A percentile compares a stretch with the other conserved stretches of the same genome.
phyloP scores from a whole-genome alignment of 2,888 invertebrate genomes.

The Piscicola geometra region DNA sequence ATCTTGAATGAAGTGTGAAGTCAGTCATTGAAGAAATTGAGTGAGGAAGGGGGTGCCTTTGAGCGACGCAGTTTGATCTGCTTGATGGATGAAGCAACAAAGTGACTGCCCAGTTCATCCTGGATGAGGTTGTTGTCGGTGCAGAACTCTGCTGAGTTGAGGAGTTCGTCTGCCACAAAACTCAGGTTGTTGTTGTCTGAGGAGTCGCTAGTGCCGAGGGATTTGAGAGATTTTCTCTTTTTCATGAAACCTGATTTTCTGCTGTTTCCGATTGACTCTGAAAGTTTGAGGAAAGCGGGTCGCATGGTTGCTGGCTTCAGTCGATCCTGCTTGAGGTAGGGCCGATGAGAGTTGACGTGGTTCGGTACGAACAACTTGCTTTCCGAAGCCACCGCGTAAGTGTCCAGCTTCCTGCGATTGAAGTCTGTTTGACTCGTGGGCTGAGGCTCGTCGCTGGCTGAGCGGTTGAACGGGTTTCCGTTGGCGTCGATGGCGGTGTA shows the following conservation, averaged over 20 bases:
- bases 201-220: slow-evolving; percentile 23
- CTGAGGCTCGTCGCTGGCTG: slow-evolving; percentile 33
- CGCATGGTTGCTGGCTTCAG: slow-evolving; percentile 29
- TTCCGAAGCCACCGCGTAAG: slow-evolving; percentile 26
- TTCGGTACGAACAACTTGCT: slow-evolving; percentile 19
- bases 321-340: not conserved
- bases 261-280: not conserved
- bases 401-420: not conserved
- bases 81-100: slow-evolving; percentile 27
- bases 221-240: slow-evolving; percentile 19
- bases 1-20: no score
- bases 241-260: not conserved
- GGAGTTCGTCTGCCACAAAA: slow-evolving; percentile 28
- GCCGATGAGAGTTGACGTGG: not conserved
- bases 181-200: slow-evolving; percentile 34
- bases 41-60: slow-evolving; percentile 9
- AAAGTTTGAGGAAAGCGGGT: slow-evolving; percentile 32
- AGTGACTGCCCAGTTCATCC: slow-evolving; percentile 31
- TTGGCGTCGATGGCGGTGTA: slow-evolving; percentile 26
- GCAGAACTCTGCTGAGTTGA: slow-evolving; percentile 14
- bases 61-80: slow-evolving; percentile 27
- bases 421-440: not conserved
- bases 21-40: no score
- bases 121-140: slow-evolving; percentile 18
- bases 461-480: slow-evolving; percentile 31